phyloP scores from a whole-genome alignment of 2,888 invertebrate genomes.

The Epistrophella euchroma region DNA sequence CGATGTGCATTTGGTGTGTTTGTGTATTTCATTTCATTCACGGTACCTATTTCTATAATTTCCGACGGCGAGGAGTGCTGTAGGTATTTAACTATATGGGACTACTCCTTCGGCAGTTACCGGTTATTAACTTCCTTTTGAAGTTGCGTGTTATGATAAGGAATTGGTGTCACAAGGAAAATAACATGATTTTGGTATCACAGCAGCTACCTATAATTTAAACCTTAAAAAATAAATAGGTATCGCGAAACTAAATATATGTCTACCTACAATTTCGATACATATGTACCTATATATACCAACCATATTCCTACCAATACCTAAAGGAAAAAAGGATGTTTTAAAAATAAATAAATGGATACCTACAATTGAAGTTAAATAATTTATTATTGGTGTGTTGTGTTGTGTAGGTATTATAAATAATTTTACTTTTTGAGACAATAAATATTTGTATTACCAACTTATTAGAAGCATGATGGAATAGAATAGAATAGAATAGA shows the following conservation, averaged over 20 bases:
- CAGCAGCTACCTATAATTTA: conserved; percentile 60
- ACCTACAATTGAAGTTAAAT: too few relatives aligned
- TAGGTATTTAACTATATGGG: neutral
- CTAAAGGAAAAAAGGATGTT: too few relatives aligned
- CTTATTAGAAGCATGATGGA: too few relatives aligned
- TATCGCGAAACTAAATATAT: conserved; percentile 24
- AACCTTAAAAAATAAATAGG: conserved; percentile 14
- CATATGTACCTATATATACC: too few relatives aligned
- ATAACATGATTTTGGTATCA: conserved; percentile 69
- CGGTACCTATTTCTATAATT: neutral
- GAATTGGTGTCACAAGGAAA: conserved; percentile 69
- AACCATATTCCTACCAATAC: too few relatives aligned
- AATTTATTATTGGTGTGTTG: too few relatives aligned
- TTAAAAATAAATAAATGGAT: too few relatives aligned
- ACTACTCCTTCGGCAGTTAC: conserved; percentile 51
- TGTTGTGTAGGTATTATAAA: too few relatives aligned
- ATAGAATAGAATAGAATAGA: too few relatives aligned
- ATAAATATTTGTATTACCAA: too few relatives aligned
- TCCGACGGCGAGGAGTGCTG: neutral
- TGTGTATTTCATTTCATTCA: conserved; percentile 19
- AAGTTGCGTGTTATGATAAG: conserved; percentile 74
- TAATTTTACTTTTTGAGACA: too few relatives aligned
- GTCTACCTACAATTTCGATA: too few relatives aligned
- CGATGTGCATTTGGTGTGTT: conserved; percentile 20
- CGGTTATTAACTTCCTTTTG: conserved; percentile 70